Evolutionary conservation across 2,797 vertebrate species (phyloP).

Genomic region (Sus cebifrons): DNA sequence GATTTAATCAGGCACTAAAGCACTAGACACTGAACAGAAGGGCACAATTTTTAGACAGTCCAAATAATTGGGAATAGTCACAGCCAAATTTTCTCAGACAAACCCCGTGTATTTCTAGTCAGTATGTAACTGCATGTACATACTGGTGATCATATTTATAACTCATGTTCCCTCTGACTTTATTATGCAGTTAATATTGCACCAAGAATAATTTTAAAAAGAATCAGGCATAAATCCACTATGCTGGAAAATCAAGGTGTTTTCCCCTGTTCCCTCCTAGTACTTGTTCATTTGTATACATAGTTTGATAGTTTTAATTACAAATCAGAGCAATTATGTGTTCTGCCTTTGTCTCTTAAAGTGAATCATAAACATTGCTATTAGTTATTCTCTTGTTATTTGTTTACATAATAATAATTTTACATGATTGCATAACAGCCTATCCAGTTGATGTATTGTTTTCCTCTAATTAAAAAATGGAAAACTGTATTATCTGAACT

Average conservation of each 20-base stretch:
- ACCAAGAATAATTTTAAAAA: background rate
- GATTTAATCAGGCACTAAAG: constrained; percentile 17
- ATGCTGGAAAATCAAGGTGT: background rate
- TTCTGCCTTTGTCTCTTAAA: constrained; percentile 46
- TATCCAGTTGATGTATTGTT: constrained; percentile 44
- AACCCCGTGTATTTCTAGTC: background rate
- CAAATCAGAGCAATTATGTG: constrained; percentile 1
- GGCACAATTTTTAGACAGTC: constrained; percentile 32
- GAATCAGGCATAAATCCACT: background rate
- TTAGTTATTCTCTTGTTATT: background rate
- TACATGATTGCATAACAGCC: background rate
- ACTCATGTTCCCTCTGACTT: background rate
- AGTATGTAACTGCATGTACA: background rate
- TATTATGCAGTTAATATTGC: background rate
- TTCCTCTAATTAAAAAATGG: constrained; percentile 10
- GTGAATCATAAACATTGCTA: constrained; percentile 51
- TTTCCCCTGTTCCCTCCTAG: background rate
- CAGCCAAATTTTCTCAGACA: background rate
- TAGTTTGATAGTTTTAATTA: constrained; percentile 52
- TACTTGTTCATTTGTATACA: background rate
- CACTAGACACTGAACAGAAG: background rate
- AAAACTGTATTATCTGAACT: constrained; percentile 21
- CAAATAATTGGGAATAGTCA: background rate
- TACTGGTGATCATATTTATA: background rate
- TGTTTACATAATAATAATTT: constrained; percentile 39